These are phyloP conservation scores for Scarus forsteni DNA, from an alignment of 2,797 vertebrate genomes.

Conservation along the genomic window DNA sequence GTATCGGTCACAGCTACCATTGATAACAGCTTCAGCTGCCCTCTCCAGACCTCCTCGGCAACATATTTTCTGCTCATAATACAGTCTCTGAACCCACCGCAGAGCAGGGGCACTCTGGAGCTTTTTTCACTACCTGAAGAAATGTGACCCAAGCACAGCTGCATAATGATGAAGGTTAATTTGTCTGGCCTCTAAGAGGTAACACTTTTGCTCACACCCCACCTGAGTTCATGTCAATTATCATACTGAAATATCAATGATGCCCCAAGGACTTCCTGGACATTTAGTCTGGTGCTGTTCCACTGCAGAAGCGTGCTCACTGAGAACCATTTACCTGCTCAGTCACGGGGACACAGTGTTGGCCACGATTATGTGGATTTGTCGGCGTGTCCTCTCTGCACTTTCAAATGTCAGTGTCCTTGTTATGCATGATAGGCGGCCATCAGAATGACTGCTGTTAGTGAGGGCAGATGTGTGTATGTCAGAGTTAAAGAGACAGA, in stretches of 20 bases:
- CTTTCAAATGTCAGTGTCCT: conserved; percentile 75
- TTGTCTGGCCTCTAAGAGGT: conserved; percentile 47
- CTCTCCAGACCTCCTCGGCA: conserved; percentile 25
- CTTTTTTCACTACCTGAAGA: conserved; percentile 47
- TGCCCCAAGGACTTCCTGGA: conserved; percentile 67
- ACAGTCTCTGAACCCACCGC: conserved; percentile 40
- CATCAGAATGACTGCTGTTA: conserved; percentile 49
- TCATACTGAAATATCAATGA: conserved; percentile 74
- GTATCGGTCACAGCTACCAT: conserved; percentile 29
- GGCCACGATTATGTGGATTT: conserved; percentile 68
- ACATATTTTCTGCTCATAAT: conserved; percentile 27
- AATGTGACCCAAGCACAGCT: conserved; percentile 53
- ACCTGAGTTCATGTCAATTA: conserved; percentile 56
- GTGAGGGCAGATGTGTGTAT: conserved; percentile 28
- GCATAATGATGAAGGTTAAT: conserved; percentile 70
- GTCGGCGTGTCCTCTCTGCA: conserved; percentile 58
- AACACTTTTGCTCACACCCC: conserved; percentile 44
- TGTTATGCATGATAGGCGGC: conserved; percentile 72
- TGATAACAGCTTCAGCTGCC: conserved; percentile 39
- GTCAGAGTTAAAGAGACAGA: neutral
- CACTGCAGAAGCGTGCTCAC: conserved; percentile 18
- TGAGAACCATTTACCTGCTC: conserved; percentile 57
- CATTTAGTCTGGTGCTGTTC: conserved; percentile 50
- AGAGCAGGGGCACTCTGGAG: conserved; percentile 37
- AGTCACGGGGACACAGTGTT: conserved; percentile 40